Conservation (phyloP, 2,888 invertebrate genomes). For the Lasioglossum villosulum region DNA sequence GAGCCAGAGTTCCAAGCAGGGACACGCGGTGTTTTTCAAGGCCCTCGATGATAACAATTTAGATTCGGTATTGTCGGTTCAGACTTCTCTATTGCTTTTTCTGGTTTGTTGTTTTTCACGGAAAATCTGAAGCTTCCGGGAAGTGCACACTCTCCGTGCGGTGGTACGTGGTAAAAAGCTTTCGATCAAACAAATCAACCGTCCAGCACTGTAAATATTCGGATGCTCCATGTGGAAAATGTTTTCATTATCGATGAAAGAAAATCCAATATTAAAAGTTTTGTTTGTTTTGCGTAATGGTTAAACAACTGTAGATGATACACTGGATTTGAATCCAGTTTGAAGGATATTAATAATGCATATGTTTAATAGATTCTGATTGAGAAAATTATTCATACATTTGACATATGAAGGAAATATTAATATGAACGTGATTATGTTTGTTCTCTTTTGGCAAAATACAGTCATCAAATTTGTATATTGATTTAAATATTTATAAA, state of each 20-base stretch:
- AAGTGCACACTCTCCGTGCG: neutral
- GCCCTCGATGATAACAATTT: conserved; percentile 1
- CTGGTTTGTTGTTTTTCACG: neutral
- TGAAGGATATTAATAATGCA: neutral
- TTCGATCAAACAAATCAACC: neutral
- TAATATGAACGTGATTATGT: neutral
- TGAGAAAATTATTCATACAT: neutral
- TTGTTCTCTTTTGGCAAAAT: neutral
- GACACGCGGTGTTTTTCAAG: neutral
- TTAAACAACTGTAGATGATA: neutral
- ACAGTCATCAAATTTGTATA: neutral
- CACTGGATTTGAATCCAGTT: neutral
- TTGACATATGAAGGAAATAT: neutral
- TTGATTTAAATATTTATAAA: neutral
- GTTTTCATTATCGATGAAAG: neutral
- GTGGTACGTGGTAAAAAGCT: neutral
- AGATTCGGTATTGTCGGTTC: neutral
- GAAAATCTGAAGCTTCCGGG: neutral
- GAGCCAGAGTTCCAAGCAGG: neutral
- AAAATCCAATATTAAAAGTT: neutral
- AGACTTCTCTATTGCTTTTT: neutral
- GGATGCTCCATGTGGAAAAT: neutral
- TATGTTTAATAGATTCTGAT: neutral
- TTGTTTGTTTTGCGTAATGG: neutral
- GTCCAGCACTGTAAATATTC: neutral